phyloP scores from a whole-genome alignment of 1,140 invertebrate genomes.

The Himalopsyche phryganea region DNA sequence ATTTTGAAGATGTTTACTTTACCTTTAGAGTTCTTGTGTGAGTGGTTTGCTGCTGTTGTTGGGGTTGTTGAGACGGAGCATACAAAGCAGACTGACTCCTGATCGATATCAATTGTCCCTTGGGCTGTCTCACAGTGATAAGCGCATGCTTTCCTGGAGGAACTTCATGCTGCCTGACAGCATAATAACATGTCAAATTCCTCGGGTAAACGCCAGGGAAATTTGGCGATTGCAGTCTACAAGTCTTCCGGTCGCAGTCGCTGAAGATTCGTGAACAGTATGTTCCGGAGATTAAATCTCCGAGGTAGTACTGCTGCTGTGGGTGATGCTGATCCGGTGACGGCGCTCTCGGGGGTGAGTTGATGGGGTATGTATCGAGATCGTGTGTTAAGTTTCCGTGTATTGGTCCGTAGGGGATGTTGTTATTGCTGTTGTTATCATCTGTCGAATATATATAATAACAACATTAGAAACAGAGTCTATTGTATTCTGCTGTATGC shows the following conservation, averaged over 20 bases:
- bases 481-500: no score
- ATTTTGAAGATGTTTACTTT: no score
- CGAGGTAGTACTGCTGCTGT: conserved; percentile 64
- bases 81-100: conserved; percentile 64
- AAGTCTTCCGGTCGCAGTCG: conserved; percentile 81
- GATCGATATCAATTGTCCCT: conserved; percentile 78
- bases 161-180: conserved; percentile 75
- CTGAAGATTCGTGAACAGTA: conserved; percentile 87
- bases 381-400: conserved; percentile 9
- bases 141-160: conserved; percentile 79
- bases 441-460: no score
- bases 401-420: conserved; percentile 12
- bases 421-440: conserved; percentile 3
- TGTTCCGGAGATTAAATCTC: conserved; percentile 81
- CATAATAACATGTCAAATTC: conserved; percentile 86
- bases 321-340: conserved; percentile 23
- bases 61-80: conserved; percentile 47
- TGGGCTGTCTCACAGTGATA: conserved; percentile 76
- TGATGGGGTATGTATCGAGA: background rate
- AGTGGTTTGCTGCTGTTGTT: conserved; percentile 25
- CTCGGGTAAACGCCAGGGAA: conserved; percentile 87
- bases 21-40: conserved; percentile 26
- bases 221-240: conserved; percentile 85
- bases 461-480: no score
- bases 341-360: background rate